Base-by-base conservation (phyloP, 2,888 invertebrate genomes). In the Melinaea menophilus region DNA sequence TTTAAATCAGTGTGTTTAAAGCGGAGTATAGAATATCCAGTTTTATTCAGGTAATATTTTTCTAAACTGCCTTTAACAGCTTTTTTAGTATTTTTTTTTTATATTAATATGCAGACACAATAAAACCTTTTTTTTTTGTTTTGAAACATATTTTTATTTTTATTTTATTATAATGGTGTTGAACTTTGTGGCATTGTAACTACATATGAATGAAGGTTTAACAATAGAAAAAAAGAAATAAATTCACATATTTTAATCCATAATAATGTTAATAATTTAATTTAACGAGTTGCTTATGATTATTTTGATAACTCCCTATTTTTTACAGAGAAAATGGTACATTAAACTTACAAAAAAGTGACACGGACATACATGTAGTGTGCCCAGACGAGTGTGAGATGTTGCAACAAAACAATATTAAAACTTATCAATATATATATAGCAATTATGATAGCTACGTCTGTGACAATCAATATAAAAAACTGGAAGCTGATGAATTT, bases 281-380 rank as follows among this genome's bases (percentile, higher is more conserved):
- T 22, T 22, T 22, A 22, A 22, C 1, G 1, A 22, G 22, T 22
- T 22, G 22, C 1, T 22, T 1, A 22, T 1, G 1, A 22, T 22
- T 22, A 22, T 22, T 22, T 22, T 22, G 22, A 1, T 1, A 1
- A 22, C 22, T 22, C 22, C 22, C 22, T 22, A 22, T 22, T 22
- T 46, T 56, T 82, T 82, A n/a, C 79, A 90, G 90, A 65, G 88
- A 89, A 73, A 84, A 81, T 66, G 84, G 83, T 0, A 80, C 82
- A n/a, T 67, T 86, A 5, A 85, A 86, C 48, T 68, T 88, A 3
- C 84, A 87, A 68, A 75, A 72, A 64, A 84, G 75, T 46, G 78
- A 84, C 35, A 69, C 77, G 4, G 80, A 86, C 62, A 68, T 77
- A 0, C 68, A 79, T 2, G 76, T 80, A 1, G 56, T 88, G 4